Conservation (phyloP, 2,797 vertebrate species). For the Smutsia gigantea region DNA sequence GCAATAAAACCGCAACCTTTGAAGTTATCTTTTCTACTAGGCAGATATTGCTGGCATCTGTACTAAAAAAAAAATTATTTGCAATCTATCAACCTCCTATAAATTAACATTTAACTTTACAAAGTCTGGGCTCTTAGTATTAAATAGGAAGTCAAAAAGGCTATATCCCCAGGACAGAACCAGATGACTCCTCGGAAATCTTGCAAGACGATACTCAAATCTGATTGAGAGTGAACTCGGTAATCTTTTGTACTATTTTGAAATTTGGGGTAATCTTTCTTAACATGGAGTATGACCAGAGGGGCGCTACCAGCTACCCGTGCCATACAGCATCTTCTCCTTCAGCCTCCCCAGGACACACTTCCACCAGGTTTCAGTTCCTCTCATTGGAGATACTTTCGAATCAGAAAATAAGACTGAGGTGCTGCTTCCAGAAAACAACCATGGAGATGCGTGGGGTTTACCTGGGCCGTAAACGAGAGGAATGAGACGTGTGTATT, state of each 20-base stretch:
- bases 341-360: background rate
- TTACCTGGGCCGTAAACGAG: background rate
- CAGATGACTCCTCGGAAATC: background rate
- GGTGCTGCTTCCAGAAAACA: background rate
- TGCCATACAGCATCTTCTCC: background rate
- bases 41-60: background rate
- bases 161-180: background rate
- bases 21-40: background rate
- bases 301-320: rapidly evolving
- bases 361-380: background rate
- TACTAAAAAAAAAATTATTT: slow-evolving; percentile 38
- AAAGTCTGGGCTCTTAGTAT: background rate
- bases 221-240: background rate
- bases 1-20: background rate
- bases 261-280: background rate
- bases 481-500: background rate
- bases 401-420: background rate
- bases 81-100: background rate
- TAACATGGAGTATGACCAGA: background rate
- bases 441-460: background rate
- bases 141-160: background rate
- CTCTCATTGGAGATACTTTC: background rate
- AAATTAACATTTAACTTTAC: background rate
- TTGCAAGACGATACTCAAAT: background rate
- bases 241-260: background rate